Conservation (phyloP, 2,113 vertebrate species). For the Austrofundulus limnaeus region DNA sequence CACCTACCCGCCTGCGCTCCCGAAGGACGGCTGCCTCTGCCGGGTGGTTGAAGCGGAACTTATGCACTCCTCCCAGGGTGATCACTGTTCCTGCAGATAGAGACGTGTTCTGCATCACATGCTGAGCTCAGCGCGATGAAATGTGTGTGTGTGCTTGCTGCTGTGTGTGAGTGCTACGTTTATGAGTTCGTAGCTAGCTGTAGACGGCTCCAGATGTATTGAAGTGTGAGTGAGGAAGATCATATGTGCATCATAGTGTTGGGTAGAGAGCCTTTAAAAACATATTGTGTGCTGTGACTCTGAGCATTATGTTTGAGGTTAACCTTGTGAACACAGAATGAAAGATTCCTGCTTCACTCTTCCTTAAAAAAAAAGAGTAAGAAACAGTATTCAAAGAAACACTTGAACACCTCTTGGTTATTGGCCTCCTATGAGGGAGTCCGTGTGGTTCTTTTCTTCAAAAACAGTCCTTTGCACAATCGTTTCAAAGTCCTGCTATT, state of each 20-base stretch:
- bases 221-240: neutral
- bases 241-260: neutral
- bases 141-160: conserved; percentile 8
- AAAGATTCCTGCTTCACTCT: too few relatives aligned
- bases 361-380: too few relatives aligned
- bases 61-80: conserved; percentile 87
- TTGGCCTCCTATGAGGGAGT: too few relatives aligned
- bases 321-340: too few relatives aligned
- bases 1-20: conserved; percentile 87
- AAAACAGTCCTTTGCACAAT: too few relatives aligned
- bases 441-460: too few relatives aligned
- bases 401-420: too few relatives aligned
- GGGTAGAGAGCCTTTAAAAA: too few relatives aligned
- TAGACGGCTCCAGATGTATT: neutral
- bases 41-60: conserved; percentile 95
- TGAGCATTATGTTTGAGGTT: too few relatives aligned
- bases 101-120: conserved; percentile 34
- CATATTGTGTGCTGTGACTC: too few relatives aligned
- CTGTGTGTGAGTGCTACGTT: neutral
- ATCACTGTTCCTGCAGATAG: conserved; percentile 85
- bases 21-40: conserved; percentile 90
- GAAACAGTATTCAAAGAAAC: too few relatives aligned
- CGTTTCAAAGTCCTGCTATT: too few relatives aligned
- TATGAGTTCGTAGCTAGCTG: neutral
- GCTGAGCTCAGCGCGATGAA: conserved; percentile 23